Conservation (phyloP, 2,113 vertebrate genomes). For the Tympanuchus pallidicinctus region DNA sequence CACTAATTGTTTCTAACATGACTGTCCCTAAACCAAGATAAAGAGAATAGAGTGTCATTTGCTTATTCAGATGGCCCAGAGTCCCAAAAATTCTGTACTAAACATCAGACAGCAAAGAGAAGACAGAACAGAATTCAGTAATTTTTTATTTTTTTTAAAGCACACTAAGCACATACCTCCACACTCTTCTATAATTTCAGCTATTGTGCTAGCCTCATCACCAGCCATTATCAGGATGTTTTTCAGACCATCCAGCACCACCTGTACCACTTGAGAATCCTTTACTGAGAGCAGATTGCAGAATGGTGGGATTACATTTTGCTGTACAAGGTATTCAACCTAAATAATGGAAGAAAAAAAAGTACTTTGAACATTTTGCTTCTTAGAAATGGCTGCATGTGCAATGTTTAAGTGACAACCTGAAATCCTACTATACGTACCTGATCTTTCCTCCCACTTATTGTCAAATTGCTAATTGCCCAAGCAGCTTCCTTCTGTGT, state of each 20-base stretch:
- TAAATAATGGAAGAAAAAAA: conserved; percentile 65
- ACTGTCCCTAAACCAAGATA: background rate
- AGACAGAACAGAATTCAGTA: background rate
- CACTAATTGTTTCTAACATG: background rate
- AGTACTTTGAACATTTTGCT: background rate
- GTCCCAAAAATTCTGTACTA: background rate
- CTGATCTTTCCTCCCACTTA: conserved; percentile 99
- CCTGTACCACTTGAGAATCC: conserved; percentile 99
- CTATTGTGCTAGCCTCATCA: conserved; percentile 96
- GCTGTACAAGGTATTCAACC: conserved; percentile 98
- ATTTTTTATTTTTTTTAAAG: background rate
- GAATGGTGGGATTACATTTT: conserved; percentile 97
- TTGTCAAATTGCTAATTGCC: conserved; percentile 99
- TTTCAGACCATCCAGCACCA: conserved; percentile 97
- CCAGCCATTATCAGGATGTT: conserved; percentile 99
- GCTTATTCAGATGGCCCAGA: background rate
- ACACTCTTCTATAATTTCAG: conserved; percentile 98
- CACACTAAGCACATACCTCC: conserved; percentile 83
- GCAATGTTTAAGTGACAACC: background rate
- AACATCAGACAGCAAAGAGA: background rate
- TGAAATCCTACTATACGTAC: conserved; percentile 74
- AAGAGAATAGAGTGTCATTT: background rate
- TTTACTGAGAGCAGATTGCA: conserved; percentile 96
- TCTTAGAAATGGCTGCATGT: background rate
- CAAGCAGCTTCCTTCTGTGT: conserved; percentile 99